phyloP scores from a whole-genome alignment of 2,113 vertebrate genomes.

The Pongo abelii region DNA sequence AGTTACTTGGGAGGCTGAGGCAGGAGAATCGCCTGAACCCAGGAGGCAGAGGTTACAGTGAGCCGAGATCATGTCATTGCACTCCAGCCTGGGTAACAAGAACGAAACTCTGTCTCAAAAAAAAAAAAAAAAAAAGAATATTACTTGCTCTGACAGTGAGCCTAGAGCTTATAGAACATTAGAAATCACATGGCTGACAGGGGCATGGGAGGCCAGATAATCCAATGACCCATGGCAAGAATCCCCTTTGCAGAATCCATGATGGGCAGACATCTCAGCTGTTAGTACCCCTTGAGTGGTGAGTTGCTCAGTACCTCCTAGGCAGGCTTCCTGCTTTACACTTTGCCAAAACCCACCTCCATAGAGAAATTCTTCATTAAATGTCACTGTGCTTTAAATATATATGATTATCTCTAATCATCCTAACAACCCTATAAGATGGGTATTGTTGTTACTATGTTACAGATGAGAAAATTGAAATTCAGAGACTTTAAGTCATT shows the following conservation, averaged over 20 bases:
- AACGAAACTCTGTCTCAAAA: too few species aligned
- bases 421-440: background rate
- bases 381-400: background rate
- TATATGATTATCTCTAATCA: background rate
- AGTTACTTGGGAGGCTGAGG: too few species aligned
- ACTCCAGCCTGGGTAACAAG: too few species aligned
- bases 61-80: too few species aligned
- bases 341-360: background rate
- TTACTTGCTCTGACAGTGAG: constrained; percentile 25
- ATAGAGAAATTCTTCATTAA: background rate
- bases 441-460: background rate
- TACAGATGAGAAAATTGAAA: constrained; percentile 20
- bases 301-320: background rate
- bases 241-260: background rate
- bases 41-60: too few species aligned
- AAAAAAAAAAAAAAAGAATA: background rate
- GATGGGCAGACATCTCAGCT: background rate
- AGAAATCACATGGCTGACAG: constrained; percentile 25
- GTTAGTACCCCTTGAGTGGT: background rate
- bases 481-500: background rate
- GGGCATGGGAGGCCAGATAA: background rate
- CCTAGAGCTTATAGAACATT: constrained; percentile 3
- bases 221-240: background rate
- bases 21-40: too few species aligned
- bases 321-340: background rate